Evolutionary conservation across 2,797 vertebrate species (phyloP).

Genomic region (Sebastes hubbsi): DNA sequence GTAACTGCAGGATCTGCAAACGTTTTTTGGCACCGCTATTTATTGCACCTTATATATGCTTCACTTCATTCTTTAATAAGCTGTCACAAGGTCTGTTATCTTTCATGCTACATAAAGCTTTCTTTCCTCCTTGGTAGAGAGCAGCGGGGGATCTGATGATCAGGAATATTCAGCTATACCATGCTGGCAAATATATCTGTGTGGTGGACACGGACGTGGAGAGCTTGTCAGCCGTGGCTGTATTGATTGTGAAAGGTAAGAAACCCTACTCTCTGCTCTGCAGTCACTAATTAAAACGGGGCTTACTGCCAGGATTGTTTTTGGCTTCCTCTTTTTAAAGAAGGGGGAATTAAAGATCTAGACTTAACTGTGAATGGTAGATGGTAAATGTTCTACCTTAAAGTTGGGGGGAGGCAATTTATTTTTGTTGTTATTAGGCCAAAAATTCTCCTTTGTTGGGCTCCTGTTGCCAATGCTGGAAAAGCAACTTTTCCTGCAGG

Average conservation of each 20-base stretch:
- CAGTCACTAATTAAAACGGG: conserved; percentile 64
- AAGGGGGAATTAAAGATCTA: conserved; percentile 8
- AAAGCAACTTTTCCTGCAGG: neutral
- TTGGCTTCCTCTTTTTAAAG: conserved; percentile 10
- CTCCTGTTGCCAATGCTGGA: neutral
- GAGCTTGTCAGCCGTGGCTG: conserved; percentile 91
- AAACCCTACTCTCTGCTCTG: conserved; percentile 51
- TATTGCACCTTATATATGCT: conserved; percentile 64
- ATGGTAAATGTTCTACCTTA: conserved; percentile 6
- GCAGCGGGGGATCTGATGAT: conserved; percentile 95
- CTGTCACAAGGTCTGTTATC: conserved; percentile 69
- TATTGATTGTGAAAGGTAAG: conserved; percentile 96
- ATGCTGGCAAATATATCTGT: conserved; percentile 93
- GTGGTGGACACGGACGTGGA: conserved; percentile 94
- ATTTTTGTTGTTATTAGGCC: neutral
- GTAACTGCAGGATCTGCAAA: conserved; percentile 35
- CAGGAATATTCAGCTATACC: conserved; percentile 94
- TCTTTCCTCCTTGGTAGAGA: conserved; percentile 79
- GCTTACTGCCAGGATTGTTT: conserved; percentile 40
- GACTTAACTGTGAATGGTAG: neutral
- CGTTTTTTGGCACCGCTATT: conserved; percentile 37
- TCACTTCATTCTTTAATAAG: conserved; percentile 69
- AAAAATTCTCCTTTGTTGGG: neutral
- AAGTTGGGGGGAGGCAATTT: neutral
- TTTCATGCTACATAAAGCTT: conserved; percentile 73